Base-by-base conservation (phyloP, 2,888 invertebrate species). In the Rhagonycha lutea region DNA sequence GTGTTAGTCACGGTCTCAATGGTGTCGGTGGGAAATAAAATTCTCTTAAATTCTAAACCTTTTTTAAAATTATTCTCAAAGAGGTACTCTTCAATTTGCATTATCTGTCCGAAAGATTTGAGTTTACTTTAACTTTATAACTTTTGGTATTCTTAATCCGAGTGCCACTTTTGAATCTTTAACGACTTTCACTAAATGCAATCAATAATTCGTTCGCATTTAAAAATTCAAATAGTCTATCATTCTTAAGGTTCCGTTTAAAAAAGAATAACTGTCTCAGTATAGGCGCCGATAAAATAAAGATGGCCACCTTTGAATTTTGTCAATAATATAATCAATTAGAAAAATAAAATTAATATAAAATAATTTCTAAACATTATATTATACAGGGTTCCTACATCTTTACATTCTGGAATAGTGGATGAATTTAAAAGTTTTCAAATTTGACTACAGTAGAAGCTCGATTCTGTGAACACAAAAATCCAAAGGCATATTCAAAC, bases 31-130 rank as follows among this genome's bases (percentile, higher is more conserved):
- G 68, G 71, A 80, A 79, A 80, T 79, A 80, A 81, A 80, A 82
- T 81, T 79, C 81, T 79, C 78, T 80, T 80, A 81, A 80, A 82
- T 81, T 79, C 75, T 72, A 74, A 78, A 80, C 79, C 76, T 76
- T 80, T 74, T 80, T 81, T 79, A 77, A 76, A 80, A 82, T 81
- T 80, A 81, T 80, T 81, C 79, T 77, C 70, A 71, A 75, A 74
- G 77, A 77, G 78, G 77, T 79, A 77, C 76, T 79, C 78, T 78
- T 73, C 79, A 79, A 80, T 81, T 81, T 81, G 76, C 79, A 78
- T 79, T 77, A 80, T 73, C 71, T 65, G 61, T 69, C 68, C 68
- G 70, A 71, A 78, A 68, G 70, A 72, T 63, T 60, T 24, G 68
- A 69, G 69, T 47, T 61, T 60, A 67, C 67, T 69, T 72, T 29